A percentile compares a stretch with the other conserved stretches of the same genome.
These are phyloP conservation scores for Monochamus alternatus DNA, from an alignment of 2,888 invertebrate genomes.

Conservation along the genomic window DNA sequence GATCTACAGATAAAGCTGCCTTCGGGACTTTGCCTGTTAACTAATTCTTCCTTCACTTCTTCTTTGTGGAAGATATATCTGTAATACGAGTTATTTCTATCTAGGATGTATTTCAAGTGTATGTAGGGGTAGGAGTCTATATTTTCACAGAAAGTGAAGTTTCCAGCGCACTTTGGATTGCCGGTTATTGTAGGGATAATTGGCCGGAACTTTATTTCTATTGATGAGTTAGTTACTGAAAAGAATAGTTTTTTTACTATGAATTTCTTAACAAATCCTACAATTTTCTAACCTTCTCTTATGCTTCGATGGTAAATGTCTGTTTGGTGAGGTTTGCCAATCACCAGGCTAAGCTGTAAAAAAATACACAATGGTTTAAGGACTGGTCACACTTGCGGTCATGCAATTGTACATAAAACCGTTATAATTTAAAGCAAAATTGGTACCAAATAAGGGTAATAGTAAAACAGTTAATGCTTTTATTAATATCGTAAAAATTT, in stretches of 20 bases:
- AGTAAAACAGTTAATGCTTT: too few relatives aligned
- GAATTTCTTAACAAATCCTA: not conserved
- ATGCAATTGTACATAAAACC: too few relatives aligned
- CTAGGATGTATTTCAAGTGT: slow-evolving; percentile 62
- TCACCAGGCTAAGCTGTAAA: not conserved
- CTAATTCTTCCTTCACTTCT: slow-evolving; percentile 41
- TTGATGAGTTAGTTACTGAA: not conserved
- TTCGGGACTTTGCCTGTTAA: slow-evolving; percentile 37
- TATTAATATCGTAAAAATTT: too few relatives aligned
- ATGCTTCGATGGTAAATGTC: not conserved
- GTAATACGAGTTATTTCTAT: slow-evolving; percentile 51
- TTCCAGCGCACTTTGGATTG: slow-evolving; percentile 60
- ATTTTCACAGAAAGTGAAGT: slow-evolving; percentile 69
- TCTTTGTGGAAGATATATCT: slow-evolving; percentile 56
- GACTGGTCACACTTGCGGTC: too few relatives aligned
- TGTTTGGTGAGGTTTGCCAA: not conserved
- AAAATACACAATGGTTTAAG: not conserved
- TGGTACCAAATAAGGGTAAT: too few relatives aligned
- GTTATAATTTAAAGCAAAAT: too few relatives aligned
- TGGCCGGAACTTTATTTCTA: not conserved
- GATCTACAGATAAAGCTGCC: slow-evolving; percentile 64
- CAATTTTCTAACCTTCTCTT: not conserved
- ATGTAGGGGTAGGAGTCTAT: slow-evolving; percentile 70
- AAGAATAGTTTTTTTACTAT: not conserved
- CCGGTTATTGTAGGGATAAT: slow-evolving; percentile 41